A percentile compares a stretch with the other conserved stretches of the same genome.
phyloP scores from a whole-genome alignment of 2,797 vertebrate species.

The Eleutherodactylus coqui region DNA sequence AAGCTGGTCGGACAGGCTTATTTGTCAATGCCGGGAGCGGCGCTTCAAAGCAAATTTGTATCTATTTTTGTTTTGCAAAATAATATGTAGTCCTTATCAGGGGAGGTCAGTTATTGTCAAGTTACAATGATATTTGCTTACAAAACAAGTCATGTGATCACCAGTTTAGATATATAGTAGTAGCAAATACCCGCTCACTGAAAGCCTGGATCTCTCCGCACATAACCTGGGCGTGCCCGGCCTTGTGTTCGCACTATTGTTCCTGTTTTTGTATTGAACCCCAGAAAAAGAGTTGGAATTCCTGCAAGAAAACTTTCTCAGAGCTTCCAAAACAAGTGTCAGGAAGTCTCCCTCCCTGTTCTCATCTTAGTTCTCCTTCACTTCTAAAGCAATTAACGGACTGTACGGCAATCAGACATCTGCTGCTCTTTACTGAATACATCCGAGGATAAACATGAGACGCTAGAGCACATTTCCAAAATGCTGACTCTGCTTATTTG shows the following conservation, averaged over 20 bases:
- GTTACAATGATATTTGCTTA: not conserved
- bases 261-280: conserved; percentile 30
- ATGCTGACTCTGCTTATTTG: conserved; percentile 37
- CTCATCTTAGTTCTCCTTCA: conserved; percentile 35
- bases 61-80: not conserved
- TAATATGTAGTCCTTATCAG: no score
- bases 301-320: conserved; percentile 60
- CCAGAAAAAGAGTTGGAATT: conserved; percentile 54
- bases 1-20: no score
- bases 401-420: conserved; percentile 24
- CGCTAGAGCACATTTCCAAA: conserved; percentile 1
- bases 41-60: not conserved
- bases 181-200: not conserved
- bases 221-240: conserved; percentile 44
- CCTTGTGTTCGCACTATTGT: conserved; percentile 56
- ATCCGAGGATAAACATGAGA: conserved; percentile 43
- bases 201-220: conserved; percentile 30
- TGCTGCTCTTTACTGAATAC: conserved; percentile 23
- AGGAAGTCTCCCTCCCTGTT: conserved; percentile 58
- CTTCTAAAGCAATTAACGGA: conserved; percentile 36
- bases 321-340: conserved; percentile 47
- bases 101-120: not conserved
- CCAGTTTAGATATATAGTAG: not conserved
- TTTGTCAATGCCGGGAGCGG: no score
- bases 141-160: conserved; percentile 2